Percentiles rank a stretch among this genome's conserved stretches.
These are phyloP conservation scores for Halictus quadricinctus DNA, from an alignment of 2,888 invertebrate species.

Conservation along the genomic window DNA sequence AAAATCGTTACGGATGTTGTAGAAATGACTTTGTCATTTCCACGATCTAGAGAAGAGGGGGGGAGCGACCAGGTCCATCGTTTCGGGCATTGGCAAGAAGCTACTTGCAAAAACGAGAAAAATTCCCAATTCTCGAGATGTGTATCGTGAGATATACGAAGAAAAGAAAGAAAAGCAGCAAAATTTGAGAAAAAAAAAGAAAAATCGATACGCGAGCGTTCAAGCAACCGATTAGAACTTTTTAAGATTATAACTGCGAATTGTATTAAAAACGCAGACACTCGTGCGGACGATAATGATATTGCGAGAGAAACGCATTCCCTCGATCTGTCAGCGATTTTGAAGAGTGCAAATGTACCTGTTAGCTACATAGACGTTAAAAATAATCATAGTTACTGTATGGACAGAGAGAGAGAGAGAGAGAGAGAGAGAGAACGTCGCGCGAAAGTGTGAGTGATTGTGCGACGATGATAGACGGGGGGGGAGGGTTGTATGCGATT, in stretches of 20 bases:
- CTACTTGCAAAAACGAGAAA: slow-evolving; percentile 1
- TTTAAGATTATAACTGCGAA: slow-evolving; percentile 5
- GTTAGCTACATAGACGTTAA: slow-evolving; percentile 77
- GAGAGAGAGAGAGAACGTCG: not conserved
- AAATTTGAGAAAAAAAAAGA: not conserved
- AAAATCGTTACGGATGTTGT: slow-evolving; percentile 11
- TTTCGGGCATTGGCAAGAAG: slow-evolving; percentile 10
- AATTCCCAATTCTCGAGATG: not conserved
- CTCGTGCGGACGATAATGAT: not conserved
- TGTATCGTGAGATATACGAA: not conserved
- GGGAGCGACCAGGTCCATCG: not conserved
- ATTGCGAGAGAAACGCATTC: slow-evolving; percentile 10
- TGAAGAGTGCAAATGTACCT: slow-evolving; percentile 79
- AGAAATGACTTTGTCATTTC: slow-evolving; percentile 32
- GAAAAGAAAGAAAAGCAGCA: not conserved
- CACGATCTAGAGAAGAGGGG: not conserved
- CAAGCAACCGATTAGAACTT: not conserved
- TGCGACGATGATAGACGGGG: not conserved
- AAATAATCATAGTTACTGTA: slow-evolving; percentile 68
- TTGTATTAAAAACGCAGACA: slow-evolving; percentile 1
- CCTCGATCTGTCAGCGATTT: slow-evolving; percentile 59
- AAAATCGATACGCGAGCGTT: not conserved
- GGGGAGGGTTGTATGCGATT: not conserved
- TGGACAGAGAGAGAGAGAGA: slow-evolving; percentile 36
- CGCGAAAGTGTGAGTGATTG: not conserved